Conservation (phyloP, 1,140 invertebrate genomes). For the Camponotus vicinus region DNA sequence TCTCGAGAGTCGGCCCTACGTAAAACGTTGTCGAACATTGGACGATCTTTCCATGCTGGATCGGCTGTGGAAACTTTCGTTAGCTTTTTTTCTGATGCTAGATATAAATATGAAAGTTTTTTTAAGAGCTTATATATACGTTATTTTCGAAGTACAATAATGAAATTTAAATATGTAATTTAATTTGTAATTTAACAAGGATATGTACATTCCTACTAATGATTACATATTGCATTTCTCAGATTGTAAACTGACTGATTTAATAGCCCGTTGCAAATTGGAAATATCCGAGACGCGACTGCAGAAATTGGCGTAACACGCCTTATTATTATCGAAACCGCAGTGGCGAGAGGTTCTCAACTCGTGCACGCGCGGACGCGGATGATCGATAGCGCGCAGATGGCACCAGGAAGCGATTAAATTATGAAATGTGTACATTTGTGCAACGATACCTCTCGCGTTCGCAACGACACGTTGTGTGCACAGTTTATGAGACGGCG, state of each 20-base stretch:
- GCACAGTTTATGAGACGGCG: slow-evolving; percentile 64
- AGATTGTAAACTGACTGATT: slow-evolving; percentile 17
- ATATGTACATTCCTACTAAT: neutral
- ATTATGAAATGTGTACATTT: slow-evolving; percentile 61
- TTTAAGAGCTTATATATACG: neutral
- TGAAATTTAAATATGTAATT: neutral
- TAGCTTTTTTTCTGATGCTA: neutral
- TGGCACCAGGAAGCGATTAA: slow-evolving; percentile 59
- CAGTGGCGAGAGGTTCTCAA: slow-evolving; percentile 50
- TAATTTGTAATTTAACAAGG: neutral
- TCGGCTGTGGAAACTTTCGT: neutral
- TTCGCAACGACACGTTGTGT: slow-evolving; percentile 43
- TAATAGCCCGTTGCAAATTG: slow-evolving; percentile 45
- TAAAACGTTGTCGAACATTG: slow-evolving; percentile 62
- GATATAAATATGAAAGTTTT: neutral
- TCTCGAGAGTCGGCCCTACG: slow-evolving; percentile 16
- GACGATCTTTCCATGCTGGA: neutral
- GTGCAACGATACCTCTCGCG: slow-evolving; percentile 37
- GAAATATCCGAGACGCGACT: slow-evolving; percentile 39
- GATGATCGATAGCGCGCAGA: slow-evolving; percentile 54
- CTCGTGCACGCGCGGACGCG: slow-evolving; percentile 19
- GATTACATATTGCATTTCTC: slow-evolving; percentile 13
- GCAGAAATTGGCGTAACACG: slow-evolving; percentile 55
- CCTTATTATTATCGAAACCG: slow-evolving; percentile 57
- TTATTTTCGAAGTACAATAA: neutral